phyloP scores from a whole-genome alignment of 2,797 vertebrate genomes.

The Cossypha heuglini region DNA sequence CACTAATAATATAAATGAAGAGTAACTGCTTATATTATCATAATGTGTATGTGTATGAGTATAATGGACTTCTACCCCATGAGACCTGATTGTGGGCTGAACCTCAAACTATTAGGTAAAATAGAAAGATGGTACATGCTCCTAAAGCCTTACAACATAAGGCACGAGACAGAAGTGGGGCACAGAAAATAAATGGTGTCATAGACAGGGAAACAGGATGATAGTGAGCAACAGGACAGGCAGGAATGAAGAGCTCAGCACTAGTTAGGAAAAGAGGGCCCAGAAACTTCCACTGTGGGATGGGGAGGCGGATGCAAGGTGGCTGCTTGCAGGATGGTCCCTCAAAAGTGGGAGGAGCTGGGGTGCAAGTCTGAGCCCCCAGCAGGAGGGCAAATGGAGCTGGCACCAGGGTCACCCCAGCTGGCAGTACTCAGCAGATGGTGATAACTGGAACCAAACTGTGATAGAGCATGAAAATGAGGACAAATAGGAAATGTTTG shows the following conservation, averaged over 20 bases:
- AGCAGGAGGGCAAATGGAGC: accelerated
- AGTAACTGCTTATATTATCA: not conserved
- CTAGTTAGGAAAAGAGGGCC: not conserved
- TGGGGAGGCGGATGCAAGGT: not conserved
- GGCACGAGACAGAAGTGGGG: not conserved
- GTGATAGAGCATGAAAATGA: not conserved
- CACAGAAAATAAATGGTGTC: not conserved
- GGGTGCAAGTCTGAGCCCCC: not conserved
- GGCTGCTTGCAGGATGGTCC: not conserved
- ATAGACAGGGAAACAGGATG: not conserved
- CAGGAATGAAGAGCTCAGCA: not conserved
- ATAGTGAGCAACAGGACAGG: not conserved
- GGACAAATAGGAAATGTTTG: not conserved
- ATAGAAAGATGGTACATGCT: not conserved
- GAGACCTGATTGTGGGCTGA: not conserved
- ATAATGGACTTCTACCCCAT: not conserved
- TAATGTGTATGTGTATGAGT: not conserved
- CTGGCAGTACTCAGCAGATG: not conserved
- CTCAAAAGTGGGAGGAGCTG: not conserved
- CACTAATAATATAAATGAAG: not conserved
- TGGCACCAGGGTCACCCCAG: not conserved
- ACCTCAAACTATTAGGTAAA: not conserved
- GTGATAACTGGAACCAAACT: not conserved
- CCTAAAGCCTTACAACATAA: not conserved
- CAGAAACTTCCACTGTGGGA: accelerated